Evolutionary conservation across 2,113 vertebrate species (phyloP).

Genomic region (human (Homo sapiens)): GRCh38 chr12:110209001-110209500

Average conservation of each 20-base stretch:
- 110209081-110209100: slow-evolving; percentile 35
- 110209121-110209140: slow-evolving; percentile 37
- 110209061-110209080: background rate
- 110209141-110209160: slow-evolving; percentile 59
- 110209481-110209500: too few species aligned
- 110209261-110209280: background rate
- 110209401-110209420: slow-evolving; percentile 51
- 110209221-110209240: slow-evolving; percentile 58
- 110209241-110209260: slow-evolving; percentile 32
- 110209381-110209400: slow-evolving; percentile 54
- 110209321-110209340: slow-evolving; percentile 71
- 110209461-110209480: slow-evolving; percentile 59
- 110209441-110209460: slow-evolving; percentile 79
- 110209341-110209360: slow-evolving; percentile 72
- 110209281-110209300: slow-evolving; percentile 51
- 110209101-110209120: slow-evolving; percentile 47
- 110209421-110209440: slow-evolving; percentile 65
- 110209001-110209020: slow-evolving; percentile 19
- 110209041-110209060: slow-evolving; percentile 1
- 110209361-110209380: slow-evolving; percentile 73
- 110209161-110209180: slow-evolving; percentile 91
- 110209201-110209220: slow-evolving; percentile 98
- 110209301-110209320: slow-evolving; percentile 74
- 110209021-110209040: slow-evolving; percentile 41
- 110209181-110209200: slow-evolving; percentile 95